Evolutionary conservation across 2,888 invertebrate genomes (phyloP), one percentile per base, ranked within the genome.

Genomic region (Aquatica leii): DNA sequence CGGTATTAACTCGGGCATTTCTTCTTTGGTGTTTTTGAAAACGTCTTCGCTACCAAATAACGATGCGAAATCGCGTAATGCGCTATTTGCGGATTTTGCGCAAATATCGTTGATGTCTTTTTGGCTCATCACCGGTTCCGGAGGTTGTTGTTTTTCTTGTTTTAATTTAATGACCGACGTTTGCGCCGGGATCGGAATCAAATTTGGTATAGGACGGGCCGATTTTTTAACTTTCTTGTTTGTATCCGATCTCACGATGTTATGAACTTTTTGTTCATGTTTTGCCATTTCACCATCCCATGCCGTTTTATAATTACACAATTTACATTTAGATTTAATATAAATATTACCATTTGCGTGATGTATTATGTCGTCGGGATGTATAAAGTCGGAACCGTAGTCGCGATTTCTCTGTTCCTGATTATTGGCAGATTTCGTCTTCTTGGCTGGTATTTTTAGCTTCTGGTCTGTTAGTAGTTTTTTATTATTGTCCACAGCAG

Each of bases 121-220:
- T 63, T 83, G 82, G 61, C 81, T 82, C 76, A 82, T 78, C 43
- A 73, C 70, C 12, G 79, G 79, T 69, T 80, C 79, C 54, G 68
- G 70, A 17, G 71, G 68, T 3, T 63, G 52, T 20, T 50, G 43
- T 41, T 59, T 63, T 40, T 60, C 59, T 9, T 55, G 53, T 21
- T 46, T 48, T n/a, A 60, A 31, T 60, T 66, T 63, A 1, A 60
- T 63, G 8, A 63, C 60, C 18, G 63, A 56, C 2, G 62, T 57
- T 63, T 83, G 84, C 20, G 84, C 65, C 0, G 76, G 76, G 55
- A 92, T 86, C 3, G 92, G 92, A 77, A 92, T 92, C 48, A 92
- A 84, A 78, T 91, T 91, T 52, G 92, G 92, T 69, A 91, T 86
- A 0, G 92, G 92, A 55, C 91, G 83, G 9, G 86, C 81, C 50